Percentiles rank a stretch among this genome's conserved stretches.
Evolutionary conservation across 2,888 invertebrate species (phyloP).

Genomic region (Acleris sparsana): DNA sequence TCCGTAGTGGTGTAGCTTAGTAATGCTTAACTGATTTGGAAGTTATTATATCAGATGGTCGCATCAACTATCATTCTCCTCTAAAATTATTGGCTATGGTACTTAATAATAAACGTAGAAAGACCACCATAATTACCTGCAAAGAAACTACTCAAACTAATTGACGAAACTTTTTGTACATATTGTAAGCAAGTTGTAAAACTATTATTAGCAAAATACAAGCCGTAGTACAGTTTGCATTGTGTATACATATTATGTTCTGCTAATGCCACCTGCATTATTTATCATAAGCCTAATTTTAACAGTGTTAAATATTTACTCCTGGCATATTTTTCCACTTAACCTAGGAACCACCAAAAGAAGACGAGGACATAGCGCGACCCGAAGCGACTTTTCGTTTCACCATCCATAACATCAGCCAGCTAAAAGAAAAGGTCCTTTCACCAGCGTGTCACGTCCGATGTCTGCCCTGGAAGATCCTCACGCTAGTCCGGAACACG

Average conservation of each 20-base stretch:
- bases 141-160: too few relatives aligned
- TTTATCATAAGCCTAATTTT: neutral
- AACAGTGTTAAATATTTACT: neutral
- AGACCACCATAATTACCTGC: too few relatives aligned
- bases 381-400: constrained; percentile 97
- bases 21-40: too few relatives aligned
- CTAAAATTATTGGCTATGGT: too few relatives aligned
- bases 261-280: neutral
- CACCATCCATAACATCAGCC: constrained; percentile 93
- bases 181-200: too few relatives aligned
- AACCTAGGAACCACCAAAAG: constrained; percentile 78
- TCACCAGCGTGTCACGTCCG: constrained; percentile 96
- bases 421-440: constrained; percentile 91
- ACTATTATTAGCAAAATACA: too few relatives aligned
- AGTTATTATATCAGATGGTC: too few relatives aligned
- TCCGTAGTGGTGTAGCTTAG: neutral
- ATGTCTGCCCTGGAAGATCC: constrained; percentile 99
- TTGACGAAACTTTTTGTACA: too few relatives aligned
- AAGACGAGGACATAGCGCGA: constrained; percentile 91
- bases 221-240: too few relatives aligned
- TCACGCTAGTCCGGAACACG: constrained; percentile 93
- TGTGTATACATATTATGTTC: too few relatives aligned
- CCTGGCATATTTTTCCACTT: neutral
- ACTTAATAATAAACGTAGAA: too few relatives aligned
- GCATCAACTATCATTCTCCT: too few relatives aligned